Conservation (phyloP, 1,140 invertebrate species). For the Drosophila jambulina region DNA sequence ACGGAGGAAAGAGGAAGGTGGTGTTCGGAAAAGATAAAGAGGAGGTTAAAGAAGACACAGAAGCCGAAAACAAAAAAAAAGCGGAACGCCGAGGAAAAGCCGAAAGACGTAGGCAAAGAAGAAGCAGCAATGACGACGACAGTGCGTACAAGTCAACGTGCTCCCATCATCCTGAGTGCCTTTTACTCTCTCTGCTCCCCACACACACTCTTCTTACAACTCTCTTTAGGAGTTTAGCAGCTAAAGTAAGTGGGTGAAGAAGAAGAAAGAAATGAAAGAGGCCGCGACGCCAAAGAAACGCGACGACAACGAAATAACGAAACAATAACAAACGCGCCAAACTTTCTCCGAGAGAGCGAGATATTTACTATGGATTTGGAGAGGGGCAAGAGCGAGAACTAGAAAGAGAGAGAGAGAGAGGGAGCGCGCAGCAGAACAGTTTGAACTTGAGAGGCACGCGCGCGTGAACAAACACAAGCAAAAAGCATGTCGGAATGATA, state of each 20-base stretch:
- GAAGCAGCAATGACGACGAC: slow-evolving; percentile 42
- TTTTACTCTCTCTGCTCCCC: slow-evolving; percentile 6
- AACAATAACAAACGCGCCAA: slow-evolving; percentile 82
- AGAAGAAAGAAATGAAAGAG: slow-evolving; percentile 11
- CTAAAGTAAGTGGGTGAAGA: slow-evolving; percentile 6
- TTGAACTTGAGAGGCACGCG: slow-evolving; percentile 82
- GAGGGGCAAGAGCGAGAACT: slow-evolving; percentile 13
- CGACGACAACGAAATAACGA: slow-evolving; percentile 70
- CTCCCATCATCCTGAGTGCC: slow-evolving; percentile 41
- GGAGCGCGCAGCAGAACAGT: slow-evolving; percentile 24
- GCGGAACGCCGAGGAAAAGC: slow-evolving; percentile 40
- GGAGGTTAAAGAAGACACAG: slow-evolving; percentile 27
- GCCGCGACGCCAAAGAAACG: slow-evolving; percentile 68
- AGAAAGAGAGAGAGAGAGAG: slow-evolving; percentile 9
- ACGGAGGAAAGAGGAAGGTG: slow-evolving; percentile 20
- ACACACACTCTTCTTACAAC: slow-evolving; percentile 5
- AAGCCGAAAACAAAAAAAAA: slow-evolving; percentile 31
- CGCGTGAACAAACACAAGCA: slow-evolving; percentile 78
- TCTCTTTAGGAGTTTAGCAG: slow-evolving; percentile 24
- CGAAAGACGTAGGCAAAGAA: slow-evolving; percentile 54
- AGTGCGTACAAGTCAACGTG: slow-evolving; percentile 71
- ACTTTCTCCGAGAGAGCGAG: slow-evolving; percentile 71
- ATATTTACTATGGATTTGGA: slow-evolving; percentile 5
- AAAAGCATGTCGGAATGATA: slow-evolving; percentile 79
- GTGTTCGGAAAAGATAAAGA: slow-evolving; percentile 2